Base-by-base conservation (phyloP, 1,140 invertebrate genomes). In the Drosophila funebris region DNA sequence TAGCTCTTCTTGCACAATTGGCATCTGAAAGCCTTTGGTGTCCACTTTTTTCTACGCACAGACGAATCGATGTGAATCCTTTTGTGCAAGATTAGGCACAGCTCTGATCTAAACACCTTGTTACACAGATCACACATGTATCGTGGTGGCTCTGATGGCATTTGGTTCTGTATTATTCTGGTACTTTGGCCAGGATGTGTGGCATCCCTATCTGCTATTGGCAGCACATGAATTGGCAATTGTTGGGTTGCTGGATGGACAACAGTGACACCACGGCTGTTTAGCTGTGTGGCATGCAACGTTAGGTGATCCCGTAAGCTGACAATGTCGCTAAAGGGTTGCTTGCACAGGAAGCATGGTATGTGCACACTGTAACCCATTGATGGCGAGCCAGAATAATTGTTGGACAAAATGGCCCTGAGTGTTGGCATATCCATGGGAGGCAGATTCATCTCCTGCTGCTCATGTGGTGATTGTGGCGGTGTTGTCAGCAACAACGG, bases 301-400 rank as follows among this genome's bases (percentile, higher is more conserved):
- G 4, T 37, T 3, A 83, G 36, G 18, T 83, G 80, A n/a, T 61
- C 58, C 46, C 57, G 50, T 4, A 83, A 69, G 22, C 20, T 24
- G 0, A 62, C 48, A n/a, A 72, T 22, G 20, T 84, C 31, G 29
- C 24, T 48, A 5, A 83, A 83, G 5, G 53, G 79, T 22, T 68
- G 57, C 18, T 76, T 41, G 80, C 80, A 83, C 4, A 83, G 39
- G 39, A 48, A 84, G 13, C 80, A 83, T 0, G 80, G 79, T 4
- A 83, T 78, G 6, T 41, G 39, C 4, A 76, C 22, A 1, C 57
- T 11, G 13, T 50, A 76, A 16, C 62, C 54, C 1, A 62, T 33
- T 0, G 72, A 67, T n/a, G n/a, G n/a, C n/a, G n/a, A n/a, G n/a
- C n/a, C n/a, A 1, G 24, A 11, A 14, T 52, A 18, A 20, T 76